Percentiles rank a stretch among this genome's conserved stretches.
These are phyloP conservation scores for Calosoma granatense DNA, from an alignment of 1,140 invertebrate genomes.

Conservation along the genomic window DNA sequence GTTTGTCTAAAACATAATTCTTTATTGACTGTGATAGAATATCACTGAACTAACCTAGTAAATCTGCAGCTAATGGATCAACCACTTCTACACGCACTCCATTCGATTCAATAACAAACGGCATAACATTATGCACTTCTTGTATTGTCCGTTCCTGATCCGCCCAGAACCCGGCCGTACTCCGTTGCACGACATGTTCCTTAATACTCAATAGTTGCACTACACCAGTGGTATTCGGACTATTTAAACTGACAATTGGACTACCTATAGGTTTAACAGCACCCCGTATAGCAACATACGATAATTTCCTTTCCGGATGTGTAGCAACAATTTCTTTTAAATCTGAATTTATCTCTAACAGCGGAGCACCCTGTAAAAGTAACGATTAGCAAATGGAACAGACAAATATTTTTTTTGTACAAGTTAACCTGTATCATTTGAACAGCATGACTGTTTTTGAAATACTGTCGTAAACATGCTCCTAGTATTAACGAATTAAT, in stretches of 20 bases:
- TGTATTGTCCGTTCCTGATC: conserved; percentile 63
- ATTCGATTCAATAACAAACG: conserved; percentile 57
- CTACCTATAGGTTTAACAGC: conserved; percentile 60
- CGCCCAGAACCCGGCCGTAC: conserved; percentile 67
- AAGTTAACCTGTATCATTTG: conserved; percentile 49
- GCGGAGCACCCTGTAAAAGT: conserved; percentile 48
- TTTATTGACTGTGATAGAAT: conserved; percentile 3
- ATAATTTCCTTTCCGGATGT: conserved; percentile 48
- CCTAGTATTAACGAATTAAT: conserved; percentile 60
- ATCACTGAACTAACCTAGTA: conserved; percentile 40
- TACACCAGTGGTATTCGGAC: conserved; percentile 57
- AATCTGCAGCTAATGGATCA: conserved; percentile 59
- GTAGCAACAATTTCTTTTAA: conserved; percentile 47
- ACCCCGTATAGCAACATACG: conserved; percentile 61
- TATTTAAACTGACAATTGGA: conserved; percentile 57
- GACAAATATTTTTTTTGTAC: conserved; percentile 13
- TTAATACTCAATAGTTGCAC: conserved; percentile 59
- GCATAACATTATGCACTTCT: conserved; percentile 60
- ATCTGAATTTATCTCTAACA: conserved; percentile 50
- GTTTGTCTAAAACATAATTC: background rate
- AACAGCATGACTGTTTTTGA: conserved; percentile 55
- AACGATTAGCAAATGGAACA: conserved; percentile 18
- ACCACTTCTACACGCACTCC: conserved; percentile 54
- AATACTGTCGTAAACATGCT: conserved; percentile 58
- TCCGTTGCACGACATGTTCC: conserved; percentile 65